These are phyloP conservation scores for Melanogrammus aeglefinus DNA, from an alignment of 2,797 vertebrate species.

Conservation along the genomic window DNA sequence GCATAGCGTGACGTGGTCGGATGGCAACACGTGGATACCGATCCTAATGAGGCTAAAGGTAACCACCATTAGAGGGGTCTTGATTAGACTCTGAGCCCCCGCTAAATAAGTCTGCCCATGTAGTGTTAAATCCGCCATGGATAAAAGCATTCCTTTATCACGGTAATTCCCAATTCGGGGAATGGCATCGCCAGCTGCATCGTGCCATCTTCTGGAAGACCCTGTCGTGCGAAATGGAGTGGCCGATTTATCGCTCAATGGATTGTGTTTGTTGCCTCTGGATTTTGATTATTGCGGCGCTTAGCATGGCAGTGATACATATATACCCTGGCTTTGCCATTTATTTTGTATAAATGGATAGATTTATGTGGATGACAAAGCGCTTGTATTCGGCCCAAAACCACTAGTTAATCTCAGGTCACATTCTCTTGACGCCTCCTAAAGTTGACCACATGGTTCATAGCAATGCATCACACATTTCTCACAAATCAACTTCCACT, in stretches of 20 bases:
- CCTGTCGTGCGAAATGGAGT: slow-evolving; percentile 32
- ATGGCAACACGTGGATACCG: slow-evolving; percentile 30
- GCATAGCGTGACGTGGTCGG: slow-evolving; percentile 19
- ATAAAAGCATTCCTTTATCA: slow-evolving; percentile 57
- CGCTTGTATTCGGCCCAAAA: not conserved
- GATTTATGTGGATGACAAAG: not conserved
- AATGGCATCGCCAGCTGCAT: slow-evolving; percentile 70
- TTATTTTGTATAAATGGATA: not conserved
- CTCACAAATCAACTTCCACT: not conserved
- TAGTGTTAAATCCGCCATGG: slow-evolving; percentile 53
- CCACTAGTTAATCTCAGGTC: not conserved
- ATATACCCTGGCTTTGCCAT: slow-evolving; percentile 4
- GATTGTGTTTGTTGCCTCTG: slow-evolving; percentile 31
- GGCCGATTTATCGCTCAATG: slow-evolving; percentile 28
- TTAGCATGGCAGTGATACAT: slow-evolving; percentile 13
- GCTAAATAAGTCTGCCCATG: slow-evolving; percentile 59
- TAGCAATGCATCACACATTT: no score
- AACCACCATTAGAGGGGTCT: slow-evolving; percentile 56
- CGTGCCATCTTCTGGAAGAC: slow-evolving; percentile 49
- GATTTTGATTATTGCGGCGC: slow-evolving; percentile 24
- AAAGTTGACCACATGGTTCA: no score
- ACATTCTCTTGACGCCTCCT: not conserved
- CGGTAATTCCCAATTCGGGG: slow-evolving; percentile 35
- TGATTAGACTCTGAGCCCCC: slow-evolving; percentile 43
- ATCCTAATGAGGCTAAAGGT: slow-evolving; percentile 58